Conservation (phyloP, 2,888 invertebrate genomes). For the Drosophila paucipuncta region DNA sequence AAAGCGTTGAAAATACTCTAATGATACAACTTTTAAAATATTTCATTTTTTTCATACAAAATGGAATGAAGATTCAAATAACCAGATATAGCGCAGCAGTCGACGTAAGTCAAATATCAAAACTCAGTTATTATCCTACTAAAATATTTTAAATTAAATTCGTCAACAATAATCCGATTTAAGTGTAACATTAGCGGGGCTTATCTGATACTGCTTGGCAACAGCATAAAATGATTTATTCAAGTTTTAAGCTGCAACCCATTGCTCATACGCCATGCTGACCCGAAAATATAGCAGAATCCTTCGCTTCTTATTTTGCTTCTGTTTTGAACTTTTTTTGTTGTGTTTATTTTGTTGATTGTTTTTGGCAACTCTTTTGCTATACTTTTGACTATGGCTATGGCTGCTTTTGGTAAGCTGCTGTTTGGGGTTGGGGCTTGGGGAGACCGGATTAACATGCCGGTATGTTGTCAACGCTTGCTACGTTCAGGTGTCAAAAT, state of each 20-base stretch:
- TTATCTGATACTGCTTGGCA: neutral
- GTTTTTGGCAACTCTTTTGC: constrained; percentile 58
- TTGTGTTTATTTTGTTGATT: constrained; percentile 40
- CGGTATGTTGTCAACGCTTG: constrained; percentile 69
- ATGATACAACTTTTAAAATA: neutral
- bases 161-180: neutral
- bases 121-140: neutral
- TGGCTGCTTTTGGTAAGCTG: constrained; percentile 36
- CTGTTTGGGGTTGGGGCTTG: constrained; percentile 14
- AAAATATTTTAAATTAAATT: neutral
- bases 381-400: constrained; percentile 31
- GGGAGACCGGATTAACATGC: constrained; percentile 51
- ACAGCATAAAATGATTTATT: constrained; percentile 30
- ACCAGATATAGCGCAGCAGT: neutral
- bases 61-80: neutral
- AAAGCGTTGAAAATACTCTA: neutral
- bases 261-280: constrained; percentile 52
- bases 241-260: constrained; percentile 20
- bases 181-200: too few relatives aligned
- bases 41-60: neutral
- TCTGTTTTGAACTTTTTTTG: neutral
- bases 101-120: neutral
- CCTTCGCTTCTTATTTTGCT: neutral
- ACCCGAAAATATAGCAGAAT: constrained; percentile 13
- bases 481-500: constrained; percentile 74